phyloP scores from a whole-genome alignment of 2,797 vertebrate genomes.

The Discoglossus pictus region DNA sequence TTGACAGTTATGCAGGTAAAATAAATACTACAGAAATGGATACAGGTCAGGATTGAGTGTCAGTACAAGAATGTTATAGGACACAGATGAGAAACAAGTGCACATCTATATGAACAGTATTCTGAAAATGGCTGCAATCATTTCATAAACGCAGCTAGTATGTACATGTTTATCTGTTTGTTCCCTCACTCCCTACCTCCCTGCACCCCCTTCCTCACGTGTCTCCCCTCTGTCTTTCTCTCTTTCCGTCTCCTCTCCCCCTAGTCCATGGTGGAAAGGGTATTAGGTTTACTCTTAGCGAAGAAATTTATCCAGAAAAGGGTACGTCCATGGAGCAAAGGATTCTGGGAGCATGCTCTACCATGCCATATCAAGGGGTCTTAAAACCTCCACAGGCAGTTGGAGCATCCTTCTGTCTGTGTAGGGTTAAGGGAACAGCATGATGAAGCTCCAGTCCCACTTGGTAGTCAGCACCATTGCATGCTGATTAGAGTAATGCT shows the following conservation, averaged over 20 bases:
- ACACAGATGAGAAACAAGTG: no score
- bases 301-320: conserved; percentile 99
- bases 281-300: conserved; percentile 98
- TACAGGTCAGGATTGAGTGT: no score
- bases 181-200: background rate
- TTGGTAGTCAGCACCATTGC: conserved; percentile 19
- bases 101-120: no score
- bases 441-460: conserved; percentile 45
- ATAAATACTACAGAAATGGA: no score
- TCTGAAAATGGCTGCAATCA: no score
- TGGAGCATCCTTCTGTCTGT: conserved; percentile 13
- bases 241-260: conserved; percentile 61
- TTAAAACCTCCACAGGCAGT: conserved; percentile 54
- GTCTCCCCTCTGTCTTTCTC: conserved; percentile 53
- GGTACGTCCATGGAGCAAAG: conserved; percentile 80
- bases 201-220: conserved; percentile 41
- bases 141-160: no score
- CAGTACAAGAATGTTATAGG: no score
- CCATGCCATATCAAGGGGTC: background rate
- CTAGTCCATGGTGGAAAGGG: conserved; percentile 98
- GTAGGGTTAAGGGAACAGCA: conserved; percentile 18
- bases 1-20: no score
- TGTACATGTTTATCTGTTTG: no score
- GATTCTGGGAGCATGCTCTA: conserved; percentile 43
- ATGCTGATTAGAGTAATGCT: no score